Evolutionary conservation across 2,888 invertebrate species (phyloP), one percentile per base, ranked within the genome.

Genomic region (Heliconius aoede): DNA sequence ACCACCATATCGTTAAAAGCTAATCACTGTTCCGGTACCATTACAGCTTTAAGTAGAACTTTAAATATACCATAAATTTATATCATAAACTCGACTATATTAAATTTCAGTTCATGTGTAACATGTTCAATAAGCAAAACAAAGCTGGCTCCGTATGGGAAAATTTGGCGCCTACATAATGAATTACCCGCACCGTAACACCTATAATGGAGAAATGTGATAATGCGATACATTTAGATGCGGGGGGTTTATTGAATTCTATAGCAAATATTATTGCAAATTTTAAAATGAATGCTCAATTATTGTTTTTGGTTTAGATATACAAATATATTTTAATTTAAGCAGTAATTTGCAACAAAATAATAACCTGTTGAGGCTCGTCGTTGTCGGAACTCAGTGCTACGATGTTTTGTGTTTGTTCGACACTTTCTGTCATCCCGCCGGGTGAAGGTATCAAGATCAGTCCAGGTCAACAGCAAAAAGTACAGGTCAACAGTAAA

Each of bases 161-260:
- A 30, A 71, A 26, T 69, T 74, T 74, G 46, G 64, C 58, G 28
- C n/a, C 26, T 58, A 30, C 30, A 15, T 72, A 64, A 64, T 72
- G 71, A 69, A 69, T 72, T 64, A 65, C 32, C 62, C 71, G 40
- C 64, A 40, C 26, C 28, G 72, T 64, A 36, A 58, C 21, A 46
- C 21, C 7, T 46, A 40, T 76, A 76, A 76, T 76, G 72, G 71
- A 62, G 46, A 72, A 76, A 76, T 72, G 75, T 72, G 71, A 72
- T 76, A 76, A 64, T 65, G 71, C 62, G 64, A 72, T 72, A 69
- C 64, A 64, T 72, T 72, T 62, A 72, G 36, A 71, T 58, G 75
- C 72, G 55, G 71, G 64, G 28, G 71, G 15, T 76, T 72, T n/a
- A 71, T 62, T 75, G 55, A 71, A 62, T 69, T 26, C 71, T 71